Evolutionary conservation across 1,140 invertebrate genomes (phyloP), one percentile per base, ranked within the genome.

Genomic region (Chymomyza costata): DNA sequence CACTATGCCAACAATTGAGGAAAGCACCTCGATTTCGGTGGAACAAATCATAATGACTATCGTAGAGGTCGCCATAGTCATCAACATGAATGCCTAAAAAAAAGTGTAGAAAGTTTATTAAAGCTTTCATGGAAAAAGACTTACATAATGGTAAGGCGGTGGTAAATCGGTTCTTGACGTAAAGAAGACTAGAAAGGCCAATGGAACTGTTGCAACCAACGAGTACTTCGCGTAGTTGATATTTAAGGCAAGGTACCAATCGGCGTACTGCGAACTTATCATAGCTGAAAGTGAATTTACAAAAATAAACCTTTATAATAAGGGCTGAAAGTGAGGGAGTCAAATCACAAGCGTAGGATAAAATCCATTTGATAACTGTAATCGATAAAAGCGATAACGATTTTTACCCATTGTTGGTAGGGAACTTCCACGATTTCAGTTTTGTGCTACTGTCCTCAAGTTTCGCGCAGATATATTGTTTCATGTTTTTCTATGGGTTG

Each of bases 161-260:
- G 73, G 73, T 3, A 65, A 7, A 35, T 78, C 73, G 1, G 73
- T 78, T 11, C 73, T 67, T 0, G 67, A 11, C 5, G 52, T 28
- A 0, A 25, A 0, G n/a, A 71, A 73, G 1, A 67, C 43, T 1
- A 30, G 3, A 0, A 57, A 1, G 1, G 59, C 35, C 35, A 78
- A 3, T 0, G 71, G 71, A 6, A 71, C 8, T 0, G 71, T 71
- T 10, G 37, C 1, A 10, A 43, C 1, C 0, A 65, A 11, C 0
- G 63, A 54, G 48, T 58, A 78, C 1, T 11, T 5, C 2, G 66
- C 39, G 1, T 56, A 28, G 2, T 6, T 1, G 1, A 37, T n/a
- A 18, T 2, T 34, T 31, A 1, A 55, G 1, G 2, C 8, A 2
- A 54, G 11, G 30, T 49, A 45, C 65, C 65, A 69, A 0, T 10